phyloP scores from a whole-genome alignment of 2,797 vertebrate genomes.

The Sarcoramphus papa region DNA sequence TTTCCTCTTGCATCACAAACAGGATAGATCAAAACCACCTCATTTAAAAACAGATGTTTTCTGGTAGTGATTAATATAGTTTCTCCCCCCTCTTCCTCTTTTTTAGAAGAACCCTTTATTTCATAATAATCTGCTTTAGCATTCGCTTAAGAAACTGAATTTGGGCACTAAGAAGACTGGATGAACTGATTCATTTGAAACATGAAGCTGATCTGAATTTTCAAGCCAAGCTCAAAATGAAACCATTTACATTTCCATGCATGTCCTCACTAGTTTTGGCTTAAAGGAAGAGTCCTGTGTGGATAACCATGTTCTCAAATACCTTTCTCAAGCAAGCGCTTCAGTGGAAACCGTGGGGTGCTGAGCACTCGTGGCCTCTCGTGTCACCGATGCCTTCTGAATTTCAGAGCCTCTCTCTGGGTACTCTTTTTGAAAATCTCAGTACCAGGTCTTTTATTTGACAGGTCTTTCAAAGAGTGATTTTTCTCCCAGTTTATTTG shows the following conservation, averaged over 20 bases:
- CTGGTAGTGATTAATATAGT: slow-evolving; percentile 52
- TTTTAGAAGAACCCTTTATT: slow-evolving; percentile 26
- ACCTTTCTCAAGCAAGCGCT: background rate
- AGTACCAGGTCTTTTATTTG: background rate
- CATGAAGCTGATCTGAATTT: background rate
- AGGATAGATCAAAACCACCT: slow-evolving; percentile 56
- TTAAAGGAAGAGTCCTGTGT: background rate
- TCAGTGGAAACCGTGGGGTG: background rate
- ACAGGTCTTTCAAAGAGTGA: background rate
- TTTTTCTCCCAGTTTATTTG: background rate
- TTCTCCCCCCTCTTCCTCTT: background rate
- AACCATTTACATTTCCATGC: background rate
- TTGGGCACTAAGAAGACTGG: background rate
- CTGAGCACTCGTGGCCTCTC: background rate
- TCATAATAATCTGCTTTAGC: slow-evolving; percentile 12
- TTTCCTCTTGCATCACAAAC: slow-evolving; percentile 51
- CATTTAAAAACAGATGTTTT: slow-evolving; percentile 60
- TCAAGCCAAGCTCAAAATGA: background rate
- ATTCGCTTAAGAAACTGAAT: background rate
- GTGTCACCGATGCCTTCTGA: background rate
- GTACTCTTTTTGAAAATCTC: background rate
- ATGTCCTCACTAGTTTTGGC: background rate
- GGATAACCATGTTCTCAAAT: background rate
- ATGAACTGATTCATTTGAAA: slow-evolving; percentile 16
- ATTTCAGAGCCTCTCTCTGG: background rate